These are phyloP conservation scores for Archegozetes longisetosus DNA, from an alignment of 1,140 invertebrate species.

Conservation along the genomic window DNA sequence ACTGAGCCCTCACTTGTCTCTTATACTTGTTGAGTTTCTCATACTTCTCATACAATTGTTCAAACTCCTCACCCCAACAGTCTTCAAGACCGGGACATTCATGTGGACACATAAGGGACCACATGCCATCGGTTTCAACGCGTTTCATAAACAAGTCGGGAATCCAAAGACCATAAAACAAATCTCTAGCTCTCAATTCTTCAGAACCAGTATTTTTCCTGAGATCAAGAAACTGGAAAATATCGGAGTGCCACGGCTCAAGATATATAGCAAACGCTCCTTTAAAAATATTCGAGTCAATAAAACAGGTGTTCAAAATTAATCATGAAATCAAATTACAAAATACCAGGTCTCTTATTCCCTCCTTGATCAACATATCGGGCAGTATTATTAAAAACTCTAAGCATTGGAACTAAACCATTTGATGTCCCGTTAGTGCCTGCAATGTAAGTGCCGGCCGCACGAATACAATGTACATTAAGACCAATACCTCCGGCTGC, in stretches of 20 bases:
- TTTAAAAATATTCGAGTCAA: too few relatives aligned
- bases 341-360: slow-evolving; percentile 56
- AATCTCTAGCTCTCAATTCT: slow-evolving; percentile 74
- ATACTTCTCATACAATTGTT: slow-evolving; percentile 73
- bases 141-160: slow-evolving; percentile 97
- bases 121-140: slow-evolving; percentile 66
- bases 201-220: slow-evolving; percentile 91
- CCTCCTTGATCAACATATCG: slow-evolving; percentile 96
- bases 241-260: slow-evolving; percentile 97
- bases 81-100: slow-evolving; percentile 78
- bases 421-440: slow-evolving; percentile 91
- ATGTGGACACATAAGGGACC: slow-evolving; percentile 94
- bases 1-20: slow-evolving; percentile 62
- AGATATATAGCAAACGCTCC: slow-evolving; percentile 97
- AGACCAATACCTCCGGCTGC: slow-evolving; percentile 92
- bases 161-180: slow-evolving; percentile 98
- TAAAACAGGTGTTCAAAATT: too few relatives aligned
- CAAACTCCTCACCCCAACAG: slow-evolving; percentile 88
- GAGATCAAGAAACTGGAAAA: slow-evolving; percentile 87
- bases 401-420: slow-evolving; percentile 91
- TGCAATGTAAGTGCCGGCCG: slow-evolving; percentile 74
- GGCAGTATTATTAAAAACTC: slow-evolving; percentile 91
- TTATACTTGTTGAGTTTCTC: slow-evolving; percentile 62
- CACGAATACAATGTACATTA: slow-evolving; percentile 89
- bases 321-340: too few relatives aligned